phyloP scores from a whole-genome alignment of 2,797 vertebrate genomes.

The Onychomys arenicola region DNA sequence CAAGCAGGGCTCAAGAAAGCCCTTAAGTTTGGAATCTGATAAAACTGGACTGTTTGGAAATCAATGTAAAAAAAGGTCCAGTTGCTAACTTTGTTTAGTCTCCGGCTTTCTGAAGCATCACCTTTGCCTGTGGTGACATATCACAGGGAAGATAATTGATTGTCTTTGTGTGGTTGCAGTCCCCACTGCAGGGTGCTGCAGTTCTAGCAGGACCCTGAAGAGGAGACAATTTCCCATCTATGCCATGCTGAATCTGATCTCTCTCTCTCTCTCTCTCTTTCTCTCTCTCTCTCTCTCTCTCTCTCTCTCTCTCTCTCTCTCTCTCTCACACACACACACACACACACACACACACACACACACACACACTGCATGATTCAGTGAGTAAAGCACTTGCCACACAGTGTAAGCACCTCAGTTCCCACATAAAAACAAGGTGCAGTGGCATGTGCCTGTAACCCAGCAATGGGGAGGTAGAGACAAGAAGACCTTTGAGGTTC shows the following conservation, averaged over 20 bases:
- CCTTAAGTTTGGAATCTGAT: neutral
- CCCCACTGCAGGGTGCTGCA: neutral
- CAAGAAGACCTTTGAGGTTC: neutral
- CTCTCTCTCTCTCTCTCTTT: no score
- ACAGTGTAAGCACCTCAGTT: no score
- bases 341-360: no score
- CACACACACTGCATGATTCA: no score
- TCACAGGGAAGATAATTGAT: neutral
- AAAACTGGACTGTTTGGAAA: neutral
- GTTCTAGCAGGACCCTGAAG: neutral
- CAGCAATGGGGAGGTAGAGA: no score
- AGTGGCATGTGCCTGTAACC: no score
- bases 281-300: no score
- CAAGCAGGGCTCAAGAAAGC: neutral
- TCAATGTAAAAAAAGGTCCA: neutral
- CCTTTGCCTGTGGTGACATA: neutral
- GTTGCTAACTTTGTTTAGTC: neutral
- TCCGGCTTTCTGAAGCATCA: neutral
- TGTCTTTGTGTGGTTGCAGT: rapidly evolving
- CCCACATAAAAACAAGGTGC: no score
- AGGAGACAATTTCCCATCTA: neutral
- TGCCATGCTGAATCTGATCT: neutral
- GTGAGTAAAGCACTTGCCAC: no score
- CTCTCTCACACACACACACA: no score
- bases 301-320: no score